Evolutionary conservation across 2,888 invertebrate species (phyloP), one percentile per base, ranked within the genome.

Genomic region (Caradrina clavipalpis): DNA sequence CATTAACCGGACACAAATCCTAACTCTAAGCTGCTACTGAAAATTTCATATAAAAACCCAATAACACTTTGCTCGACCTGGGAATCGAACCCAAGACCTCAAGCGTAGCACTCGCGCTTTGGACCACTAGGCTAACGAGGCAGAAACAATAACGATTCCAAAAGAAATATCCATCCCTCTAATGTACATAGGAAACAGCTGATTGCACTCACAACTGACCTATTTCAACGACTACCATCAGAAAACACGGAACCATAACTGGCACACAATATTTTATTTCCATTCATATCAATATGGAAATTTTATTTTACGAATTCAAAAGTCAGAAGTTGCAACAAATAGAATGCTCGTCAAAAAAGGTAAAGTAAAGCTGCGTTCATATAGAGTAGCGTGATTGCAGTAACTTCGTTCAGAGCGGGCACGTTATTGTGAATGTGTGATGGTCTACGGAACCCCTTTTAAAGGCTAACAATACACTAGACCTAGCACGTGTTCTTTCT

Each of bases 251-350:
- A 68, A 57, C 21, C 47, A 49, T 51, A 62, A 63, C 59, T 22
- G 59, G 68, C 62, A 69, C 77, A 69, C 68, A 58, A 54, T 75
- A 75, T 75, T 69, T 69, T 76, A 62, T 58, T 35, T 69, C 47
- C 50, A 64, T 76, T 76, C 66, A 62, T 79, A 76, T 73, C 58
- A 76, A 79, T 73, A 79, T 79, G 79, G 69, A 69, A 78, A 79
- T 78, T 75, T 75, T 65, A 63, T 71, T 78, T 78, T 56, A 60
- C 65, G 51, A 66, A 78, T 78, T 76, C 68, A 66, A 76, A 78
- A 76, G 56, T 76, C 53, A 59, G 73, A 53, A 61, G 51, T 68
- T 51, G 67, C 61, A 63, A 55, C 73, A 69, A 76, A 78, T 69
- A 73, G 58, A 76, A 76, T 62, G 57, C 64, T 39, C 26, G 61